Evolutionary conservation across 2,797 vertebrate genomes (phyloP).

Genomic region (Chromis chromis): DNA sequence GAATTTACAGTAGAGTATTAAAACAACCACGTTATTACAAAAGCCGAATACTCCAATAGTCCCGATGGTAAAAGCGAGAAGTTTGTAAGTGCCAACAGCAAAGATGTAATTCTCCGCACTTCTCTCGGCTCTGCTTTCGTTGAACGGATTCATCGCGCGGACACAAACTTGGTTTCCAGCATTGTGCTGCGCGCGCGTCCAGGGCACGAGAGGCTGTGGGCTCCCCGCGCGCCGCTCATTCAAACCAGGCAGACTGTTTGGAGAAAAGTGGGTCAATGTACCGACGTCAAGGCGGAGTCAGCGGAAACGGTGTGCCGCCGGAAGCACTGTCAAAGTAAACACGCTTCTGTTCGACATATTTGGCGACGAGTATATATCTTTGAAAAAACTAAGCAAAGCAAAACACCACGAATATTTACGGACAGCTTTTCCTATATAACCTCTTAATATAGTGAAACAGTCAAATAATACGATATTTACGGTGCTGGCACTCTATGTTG

Average conservation of each 20-base stretch:
- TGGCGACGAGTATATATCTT: rapidly evolving
- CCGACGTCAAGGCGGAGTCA: constrained; percentile 1
- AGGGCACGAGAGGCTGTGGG: not conserved
- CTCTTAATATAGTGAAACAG: no score
- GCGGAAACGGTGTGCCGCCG: no score
- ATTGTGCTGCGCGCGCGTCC: constrained; percentile 61
- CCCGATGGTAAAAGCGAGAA: constrained; percentile 89
- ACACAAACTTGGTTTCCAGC: constrained; percentile 69
- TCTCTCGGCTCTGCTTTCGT: constrained; percentile 72
- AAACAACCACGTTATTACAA: constrained; percentile 89
- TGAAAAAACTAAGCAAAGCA: no score
- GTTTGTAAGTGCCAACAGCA: constrained; percentile 87
- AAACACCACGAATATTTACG: no score
- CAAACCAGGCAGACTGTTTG: constrained; percentile 41
- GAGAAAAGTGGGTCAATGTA: constrained; percentile 70
- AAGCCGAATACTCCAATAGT: constrained; percentile 89
- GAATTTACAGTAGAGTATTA: constrained; percentile 89
- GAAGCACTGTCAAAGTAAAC: no score
- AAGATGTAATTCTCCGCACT: constrained; percentile 76
- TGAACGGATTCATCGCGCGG: constrained; percentile 81
- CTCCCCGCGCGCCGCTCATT: constrained; percentile 58
- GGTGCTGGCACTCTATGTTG: not conserved
- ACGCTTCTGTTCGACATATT: not conserved
- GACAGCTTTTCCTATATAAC: no score
- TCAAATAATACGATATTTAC: not conserved